These are phyloP conservation scores for Sylvia borin DNA, from an alignment of 2,797 vertebrate genomes.

Conservation along the genomic window DNA sequence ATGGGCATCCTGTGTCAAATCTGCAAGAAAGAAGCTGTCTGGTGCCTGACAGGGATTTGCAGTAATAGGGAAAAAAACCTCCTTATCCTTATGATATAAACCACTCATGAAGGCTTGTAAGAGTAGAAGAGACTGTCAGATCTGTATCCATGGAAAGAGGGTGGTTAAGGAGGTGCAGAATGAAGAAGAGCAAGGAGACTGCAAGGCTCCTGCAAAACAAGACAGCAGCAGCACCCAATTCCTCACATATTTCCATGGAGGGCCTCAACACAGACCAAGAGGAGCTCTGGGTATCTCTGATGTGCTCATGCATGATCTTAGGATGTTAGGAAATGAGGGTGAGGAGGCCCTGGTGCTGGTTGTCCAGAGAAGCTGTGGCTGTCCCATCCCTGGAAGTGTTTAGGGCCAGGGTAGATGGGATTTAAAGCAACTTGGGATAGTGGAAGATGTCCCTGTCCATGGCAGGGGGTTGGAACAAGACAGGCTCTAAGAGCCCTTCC, in stretches of 20 bases:
- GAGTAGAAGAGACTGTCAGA: not conserved
- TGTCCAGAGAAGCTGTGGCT: not conserved
- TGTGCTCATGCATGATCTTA: not conserved
- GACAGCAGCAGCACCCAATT: not conserved
- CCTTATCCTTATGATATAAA: not conserved
- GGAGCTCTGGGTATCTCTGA: not conserved
- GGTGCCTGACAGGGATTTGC: not conserved
- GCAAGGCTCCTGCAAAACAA: not conserved
- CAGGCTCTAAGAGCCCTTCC: not conserved
- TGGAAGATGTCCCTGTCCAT: not conserved
- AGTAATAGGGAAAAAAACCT: not conserved
- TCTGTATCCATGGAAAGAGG: not conserved
- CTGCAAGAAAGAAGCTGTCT: not conserved
- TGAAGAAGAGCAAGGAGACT: not conserved
- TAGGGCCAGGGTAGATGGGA: not conserved
- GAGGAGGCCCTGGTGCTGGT: not conserved
- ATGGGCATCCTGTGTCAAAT: not conserved
- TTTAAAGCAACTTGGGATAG: not conserved
- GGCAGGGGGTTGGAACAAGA: not conserved
- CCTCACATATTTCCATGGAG: not conserved
- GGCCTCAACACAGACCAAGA: not conserved
- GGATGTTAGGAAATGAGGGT: not conserved
- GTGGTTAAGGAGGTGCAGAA: not conserved
- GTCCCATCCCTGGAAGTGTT: not conserved
- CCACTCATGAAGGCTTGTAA: not conserved